Percentiles rank a stretch among this genome's conserved stretches.
These are phyloP conservation scores for Tympanoctomys barrerae DNA, from an alignment of 2,797 vertebrate species.

Conservation along the genomic window DNA sequence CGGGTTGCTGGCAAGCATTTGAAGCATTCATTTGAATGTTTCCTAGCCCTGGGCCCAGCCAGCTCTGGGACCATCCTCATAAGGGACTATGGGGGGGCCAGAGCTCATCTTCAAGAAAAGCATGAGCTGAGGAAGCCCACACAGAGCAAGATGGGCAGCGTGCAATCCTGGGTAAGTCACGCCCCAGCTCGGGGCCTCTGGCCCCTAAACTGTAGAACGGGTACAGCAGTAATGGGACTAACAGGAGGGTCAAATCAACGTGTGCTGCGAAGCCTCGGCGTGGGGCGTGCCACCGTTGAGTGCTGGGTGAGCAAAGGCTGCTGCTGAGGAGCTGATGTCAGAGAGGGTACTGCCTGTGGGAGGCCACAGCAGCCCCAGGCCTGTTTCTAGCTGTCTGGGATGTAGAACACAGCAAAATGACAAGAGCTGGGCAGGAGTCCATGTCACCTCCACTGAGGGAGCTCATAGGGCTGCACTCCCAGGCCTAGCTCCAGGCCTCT, in stretches of 20 bases:
- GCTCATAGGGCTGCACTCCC: not conserved
- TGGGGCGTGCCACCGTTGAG: not conserved
- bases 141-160: not conserved
- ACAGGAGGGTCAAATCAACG: not conserved
- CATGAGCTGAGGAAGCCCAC: not conserved
- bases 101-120: slow-evolving; percentile 3
- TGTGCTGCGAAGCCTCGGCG: not conserved
- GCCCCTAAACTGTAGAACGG: not conserved
- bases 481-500: not conserved
- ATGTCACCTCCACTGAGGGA: not conserved
- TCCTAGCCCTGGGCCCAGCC: not conserved
- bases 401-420: slow-evolving; percentile 29
- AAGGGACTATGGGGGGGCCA: not conserved
- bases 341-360: slow-evolving; percentile 7
- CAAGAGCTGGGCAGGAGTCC: slow-evolving; percentile 62
- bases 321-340: not conserved
- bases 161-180: not conserved
- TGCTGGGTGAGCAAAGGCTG: not conserved
- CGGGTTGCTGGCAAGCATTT: too few species aligned
- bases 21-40: not conserved
- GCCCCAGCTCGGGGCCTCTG: not conserved
- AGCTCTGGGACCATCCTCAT: not conserved
- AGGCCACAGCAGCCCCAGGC: slow-evolving; percentile 49
- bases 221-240: not conserved
- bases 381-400: slow-evolving; percentile 54